Conservation (phyloP, 2,113 vertebrate species). For the Mesembrinibis cayennensis region DNA sequence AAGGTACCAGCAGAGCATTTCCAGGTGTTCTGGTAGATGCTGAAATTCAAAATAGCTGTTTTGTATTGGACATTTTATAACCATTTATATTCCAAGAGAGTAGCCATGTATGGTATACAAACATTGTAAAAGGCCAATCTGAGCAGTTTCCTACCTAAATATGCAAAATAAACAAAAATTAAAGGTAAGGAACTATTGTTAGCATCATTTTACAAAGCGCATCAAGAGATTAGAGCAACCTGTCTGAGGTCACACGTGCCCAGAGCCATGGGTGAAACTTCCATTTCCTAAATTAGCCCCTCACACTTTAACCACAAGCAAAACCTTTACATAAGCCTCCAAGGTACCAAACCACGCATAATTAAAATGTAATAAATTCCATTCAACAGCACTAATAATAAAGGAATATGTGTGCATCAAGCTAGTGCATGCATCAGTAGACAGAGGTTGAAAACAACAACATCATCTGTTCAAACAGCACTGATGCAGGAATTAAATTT, state of each 20-base stretch:
- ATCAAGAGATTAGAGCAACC: not conserved
- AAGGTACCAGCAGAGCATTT: not conserved
- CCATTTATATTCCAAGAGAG: not conserved
- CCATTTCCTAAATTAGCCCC: not conserved
- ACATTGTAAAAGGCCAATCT: not conserved
- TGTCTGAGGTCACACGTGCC: rapidly evolving
- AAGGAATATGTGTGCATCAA: not conserved
- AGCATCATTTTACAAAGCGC: not conserved
- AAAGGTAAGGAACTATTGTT: not conserved
- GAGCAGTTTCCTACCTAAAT: not conserved
- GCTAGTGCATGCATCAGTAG: not conserved
- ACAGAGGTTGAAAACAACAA: not conserved
- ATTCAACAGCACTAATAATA: not conserved
- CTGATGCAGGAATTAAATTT: not conserved
- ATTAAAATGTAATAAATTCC: not conserved
- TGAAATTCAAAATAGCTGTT: not conserved
- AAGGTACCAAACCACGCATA: not conserved
- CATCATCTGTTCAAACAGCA: not conserved
- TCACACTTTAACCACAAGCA: not conserved
- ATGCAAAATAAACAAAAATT: not conserved
- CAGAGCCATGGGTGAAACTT: not conserved
- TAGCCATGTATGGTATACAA: not conserved
- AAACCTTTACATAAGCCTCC: not conserved
- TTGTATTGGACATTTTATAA: not conserved
- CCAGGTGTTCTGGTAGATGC: not conserved